phyloP scores from a whole-genome alignment of 2,888 invertebrate species.

The Nephrotoma appendiculata region DNA sequence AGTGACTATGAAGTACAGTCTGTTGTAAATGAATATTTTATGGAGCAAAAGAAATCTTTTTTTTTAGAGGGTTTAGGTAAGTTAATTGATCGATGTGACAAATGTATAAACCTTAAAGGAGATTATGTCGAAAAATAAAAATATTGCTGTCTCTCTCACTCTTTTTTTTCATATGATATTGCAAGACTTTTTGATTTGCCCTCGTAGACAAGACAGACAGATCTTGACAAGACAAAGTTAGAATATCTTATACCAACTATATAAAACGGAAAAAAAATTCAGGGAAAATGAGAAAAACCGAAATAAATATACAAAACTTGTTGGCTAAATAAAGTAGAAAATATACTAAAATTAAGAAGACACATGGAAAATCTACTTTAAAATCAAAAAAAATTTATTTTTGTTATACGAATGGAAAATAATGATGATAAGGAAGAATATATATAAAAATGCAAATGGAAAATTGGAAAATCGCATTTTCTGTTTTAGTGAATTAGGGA shows the following conservation, averaged over 20 bases:
- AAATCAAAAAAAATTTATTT: background rate
- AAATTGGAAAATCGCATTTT: background rate
- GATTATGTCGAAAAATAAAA: too few relatives aligned
- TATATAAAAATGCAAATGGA: background rate
- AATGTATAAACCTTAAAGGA: too few relatives aligned
- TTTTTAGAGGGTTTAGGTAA: too few relatives aligned
- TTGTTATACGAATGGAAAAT: background rate
- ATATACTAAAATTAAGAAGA: background rate
- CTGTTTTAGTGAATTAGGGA: background rate
- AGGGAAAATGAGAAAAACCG: background rate
- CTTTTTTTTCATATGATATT: too few relatives aligned
- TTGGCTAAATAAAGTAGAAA: background rate
- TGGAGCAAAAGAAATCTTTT: too few relatives aligned
- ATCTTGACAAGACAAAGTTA: background rate
- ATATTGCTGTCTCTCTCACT: too few relatives aligned
- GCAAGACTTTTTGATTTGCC: too few relatives aligned
- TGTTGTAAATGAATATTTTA: too few relatives aligned
- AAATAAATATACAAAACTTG: background rate
- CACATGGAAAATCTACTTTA: background rate
- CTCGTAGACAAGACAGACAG: background rate
- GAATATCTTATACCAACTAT: background rate
- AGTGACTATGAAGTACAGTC: too few relatives aligned
- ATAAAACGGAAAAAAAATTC: background rate
- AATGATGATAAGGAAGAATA: background rate
- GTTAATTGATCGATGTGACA: too few relatives aligned